Evolutionary conservation across 2,888 invertebrate genomes (phyloP).

Genomic region (Venusia cambrica): DNA sequence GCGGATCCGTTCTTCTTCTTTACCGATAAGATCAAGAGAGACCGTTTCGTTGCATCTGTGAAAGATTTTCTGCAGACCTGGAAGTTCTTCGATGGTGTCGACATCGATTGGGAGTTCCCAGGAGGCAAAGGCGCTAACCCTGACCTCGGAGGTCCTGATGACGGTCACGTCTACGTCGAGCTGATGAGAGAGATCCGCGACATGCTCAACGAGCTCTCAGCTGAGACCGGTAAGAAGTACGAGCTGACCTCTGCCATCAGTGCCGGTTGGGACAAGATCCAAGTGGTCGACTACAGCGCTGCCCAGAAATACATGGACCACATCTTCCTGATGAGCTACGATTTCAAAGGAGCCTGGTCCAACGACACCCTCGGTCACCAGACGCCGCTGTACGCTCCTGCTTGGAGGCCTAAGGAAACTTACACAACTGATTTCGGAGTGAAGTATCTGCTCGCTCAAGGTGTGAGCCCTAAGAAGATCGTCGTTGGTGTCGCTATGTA

Average conservation of each 20-base stretch:
- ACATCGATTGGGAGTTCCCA: constrained; percentile 77
- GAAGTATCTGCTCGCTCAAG: constrained; percentile 67
- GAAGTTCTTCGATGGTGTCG: constrained; percentile 77
- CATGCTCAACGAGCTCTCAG: constrained; percentile 66
- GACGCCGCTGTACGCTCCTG: constrained; percentile 63
- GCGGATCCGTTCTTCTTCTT: constrained; percentile 77
- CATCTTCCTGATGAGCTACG: constrained; percentile 75
- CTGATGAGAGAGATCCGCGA: constrained; percentile 70
- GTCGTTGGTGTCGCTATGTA: constrained; percentile 75
- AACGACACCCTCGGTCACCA: constrained; percentile 72
- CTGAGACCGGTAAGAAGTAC: constrained; percentile 66
- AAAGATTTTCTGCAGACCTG: constrained; percentile 72
- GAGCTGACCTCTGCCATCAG: constrained; percentile 76
- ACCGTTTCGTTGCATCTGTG: constrained; percentile 67
- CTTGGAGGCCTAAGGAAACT: constrained; percentile 68
- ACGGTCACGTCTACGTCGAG: constrained; percentile 61
- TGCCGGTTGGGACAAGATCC: constrained; percentile 75
- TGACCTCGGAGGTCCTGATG: constrained; percentile 64
- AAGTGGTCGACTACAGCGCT: constrained; percentile 68
- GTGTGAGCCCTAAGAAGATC: constrained; percentile 68
- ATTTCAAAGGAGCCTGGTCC: constrained; percentile 76
- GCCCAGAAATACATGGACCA: constrained; percentile 76
- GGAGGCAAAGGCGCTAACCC: constrained; percentile 76
- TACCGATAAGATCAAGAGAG: constrained; percentile 60
- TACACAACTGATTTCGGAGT: constrained; percentile 76